phyloP scores from a whole-genome alignment of 2,797 vertebrate species.

The Pseudocheirus occidentalis region DNA sequence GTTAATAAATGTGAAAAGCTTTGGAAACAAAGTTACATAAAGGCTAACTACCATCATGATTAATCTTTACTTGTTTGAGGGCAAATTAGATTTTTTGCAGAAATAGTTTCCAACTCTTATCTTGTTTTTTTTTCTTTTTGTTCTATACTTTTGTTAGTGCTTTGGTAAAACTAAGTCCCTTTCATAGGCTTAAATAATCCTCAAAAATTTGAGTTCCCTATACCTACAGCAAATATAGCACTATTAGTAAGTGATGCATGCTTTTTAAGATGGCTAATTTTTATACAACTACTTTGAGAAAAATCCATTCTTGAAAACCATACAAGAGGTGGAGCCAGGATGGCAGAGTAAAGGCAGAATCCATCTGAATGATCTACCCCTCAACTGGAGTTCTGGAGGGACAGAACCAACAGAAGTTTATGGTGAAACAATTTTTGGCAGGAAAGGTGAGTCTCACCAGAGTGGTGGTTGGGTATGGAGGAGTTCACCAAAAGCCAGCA shows the following conservation, averaged over 20 bases:
- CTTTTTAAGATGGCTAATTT: neutral
- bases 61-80: neutral
- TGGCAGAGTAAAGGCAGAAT: neutral
- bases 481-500: neutral
- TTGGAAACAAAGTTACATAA: neutral
- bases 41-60: neutral
- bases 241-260: neutral
- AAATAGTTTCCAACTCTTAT: neutral
- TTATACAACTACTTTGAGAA: neutral
- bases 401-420: neutral
- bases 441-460: neutral
- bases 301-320: neutral
- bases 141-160: neutral
- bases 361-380: neutral
- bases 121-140: neutral
- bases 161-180: neutral
- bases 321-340: accelerated
- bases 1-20: neutral
- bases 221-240: neutral
- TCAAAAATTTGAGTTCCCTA: neutral
- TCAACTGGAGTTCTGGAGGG: neutral
- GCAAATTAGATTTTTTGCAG: neutral
- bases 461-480: neutral
- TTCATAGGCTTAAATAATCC: neutral
- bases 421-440: neutral